These are phyloP conservation scores for Acanthosepion pharaonis DNA, from an alignment of 2,888 invertebrate genomes.

Conservation along the genomic window DNA sequence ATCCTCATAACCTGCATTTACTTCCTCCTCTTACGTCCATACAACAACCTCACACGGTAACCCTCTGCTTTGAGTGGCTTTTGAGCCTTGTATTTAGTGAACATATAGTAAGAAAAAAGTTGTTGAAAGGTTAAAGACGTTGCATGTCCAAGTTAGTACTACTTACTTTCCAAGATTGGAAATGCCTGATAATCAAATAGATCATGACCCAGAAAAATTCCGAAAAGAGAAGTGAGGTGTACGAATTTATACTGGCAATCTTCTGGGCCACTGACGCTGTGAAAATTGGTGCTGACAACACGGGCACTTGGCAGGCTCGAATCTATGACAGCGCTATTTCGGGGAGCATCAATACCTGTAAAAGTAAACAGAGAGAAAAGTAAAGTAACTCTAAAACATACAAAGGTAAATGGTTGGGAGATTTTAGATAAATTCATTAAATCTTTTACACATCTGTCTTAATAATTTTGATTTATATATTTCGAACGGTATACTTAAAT, in stretches of 20 bases:
- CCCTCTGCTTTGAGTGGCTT: too few species aligned
- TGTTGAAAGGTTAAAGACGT: background rate
- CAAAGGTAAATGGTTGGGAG: background rate
- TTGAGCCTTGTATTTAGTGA: too few species aligned
- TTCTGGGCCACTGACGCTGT: background rate
- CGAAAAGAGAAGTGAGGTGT: background rate
- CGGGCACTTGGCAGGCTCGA: constrained; percentile 55
- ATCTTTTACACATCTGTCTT: too few species aligned
- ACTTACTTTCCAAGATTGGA: background rate
- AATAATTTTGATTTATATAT: too few species aligned
- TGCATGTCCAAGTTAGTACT: background rate
- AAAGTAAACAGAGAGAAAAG: background rate
- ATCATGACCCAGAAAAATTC: background rate
- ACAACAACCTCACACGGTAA: too few species aligned
- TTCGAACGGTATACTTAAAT: too few species aligned
- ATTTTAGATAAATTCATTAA: background rate
- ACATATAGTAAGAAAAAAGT: background rate
- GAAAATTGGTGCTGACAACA: constrained; percentile 52
- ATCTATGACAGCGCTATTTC: constrained; percentile 51
- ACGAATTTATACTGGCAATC: background rate
- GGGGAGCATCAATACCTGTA: constrained; percentile 53
- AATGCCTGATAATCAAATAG: background rate
- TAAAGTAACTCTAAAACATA: background rate
- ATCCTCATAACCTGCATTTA: too few species aligned
- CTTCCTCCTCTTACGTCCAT: too few species aligned